phyloP scores from a whole-genome alignment of 2,797 vertebrate species.

The Sebastes iracundus region DNA sequence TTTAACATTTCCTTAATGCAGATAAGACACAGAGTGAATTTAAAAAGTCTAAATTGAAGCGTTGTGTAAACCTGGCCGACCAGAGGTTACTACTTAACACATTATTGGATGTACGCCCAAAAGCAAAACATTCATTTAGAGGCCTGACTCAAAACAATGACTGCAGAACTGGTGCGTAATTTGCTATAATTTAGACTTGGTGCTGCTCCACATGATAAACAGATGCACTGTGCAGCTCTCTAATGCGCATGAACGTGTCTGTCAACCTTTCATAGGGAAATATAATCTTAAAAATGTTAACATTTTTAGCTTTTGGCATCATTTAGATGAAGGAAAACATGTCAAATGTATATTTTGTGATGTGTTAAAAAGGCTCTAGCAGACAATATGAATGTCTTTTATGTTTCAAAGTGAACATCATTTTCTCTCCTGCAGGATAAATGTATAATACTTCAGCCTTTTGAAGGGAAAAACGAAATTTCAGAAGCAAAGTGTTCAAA shows the following conservation, averaged over 20 bases:
- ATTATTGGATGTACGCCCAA: not conserved
- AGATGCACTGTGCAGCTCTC: not conserved
- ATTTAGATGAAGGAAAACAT: not conserved
- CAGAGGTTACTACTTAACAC: not conserved
- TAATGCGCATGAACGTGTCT: not conserved
- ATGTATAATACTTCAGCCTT: not conserved
- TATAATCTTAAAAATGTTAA: not conserved
- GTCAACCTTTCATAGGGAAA: not conserved
- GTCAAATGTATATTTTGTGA: not conserved
- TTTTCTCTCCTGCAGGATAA: not conserved
- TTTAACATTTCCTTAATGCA: not conserved
- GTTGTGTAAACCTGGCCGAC: not conserved
- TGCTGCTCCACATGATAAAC: slow-evolving; percentile 25
- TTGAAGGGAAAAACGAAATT: not conserved
- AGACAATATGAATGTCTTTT: not conserved
- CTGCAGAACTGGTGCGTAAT: not conserved
- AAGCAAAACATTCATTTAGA: slow-evolving; percentile 5
- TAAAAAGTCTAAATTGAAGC: not conserved
- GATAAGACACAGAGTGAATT: not conserved
- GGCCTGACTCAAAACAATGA: not conserved
- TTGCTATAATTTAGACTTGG: slow-evolving; percentile 2
- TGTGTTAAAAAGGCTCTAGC: not conserved
- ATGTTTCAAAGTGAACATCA: slow-evolving; percentile 31
- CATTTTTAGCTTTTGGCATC: not conserved
- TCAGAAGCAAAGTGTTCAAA: not conserved